A percentile compares a stretch with the other conserved stretches of the same genome.
Conservation (phyloP, 2,113 vertebrate genomes). For the Puntigrus tetrazona region DNA sequence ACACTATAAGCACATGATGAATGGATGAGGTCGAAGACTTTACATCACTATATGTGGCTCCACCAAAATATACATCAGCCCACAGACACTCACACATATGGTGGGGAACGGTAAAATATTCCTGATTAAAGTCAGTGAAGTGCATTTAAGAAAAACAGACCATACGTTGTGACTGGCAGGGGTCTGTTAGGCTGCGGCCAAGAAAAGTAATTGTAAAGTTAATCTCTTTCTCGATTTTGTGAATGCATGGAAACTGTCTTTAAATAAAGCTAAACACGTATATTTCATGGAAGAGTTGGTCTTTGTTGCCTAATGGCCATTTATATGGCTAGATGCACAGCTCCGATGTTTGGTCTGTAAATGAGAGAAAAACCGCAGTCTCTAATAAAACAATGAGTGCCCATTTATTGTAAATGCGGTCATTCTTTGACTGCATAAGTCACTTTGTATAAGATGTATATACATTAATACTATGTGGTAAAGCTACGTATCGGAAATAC, state of each 20-base stretch:
- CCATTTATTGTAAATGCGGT: slow-evolving; percentile 3
- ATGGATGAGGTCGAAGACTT: neutral
- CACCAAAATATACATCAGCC: slow-evolving; percentile 22
- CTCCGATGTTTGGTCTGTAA: slow-evolving; percentile 17
- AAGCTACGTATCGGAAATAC: neutral
- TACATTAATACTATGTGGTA: too few species aligned
- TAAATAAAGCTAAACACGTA: slow-evolving; percentile 6
- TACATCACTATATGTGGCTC: slow-evolving; percentile 9
- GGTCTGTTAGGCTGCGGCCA: neutral
- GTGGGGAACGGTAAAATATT: neutral
- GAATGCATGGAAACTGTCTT: slow-evolving; percentile 40
- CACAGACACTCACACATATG: neutral
- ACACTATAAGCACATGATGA: slow-evolving; percentile 13
- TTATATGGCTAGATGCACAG: neutral
- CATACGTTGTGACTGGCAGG: neutral
- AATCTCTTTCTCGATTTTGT: slow-evolving; percentile 24
- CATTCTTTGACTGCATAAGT: neutral
- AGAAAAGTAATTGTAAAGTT: slow-evolving; percentile 17
- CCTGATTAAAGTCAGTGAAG: slow-evolving; percentile 12
- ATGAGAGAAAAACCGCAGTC: slow-evolving; percentile 30
- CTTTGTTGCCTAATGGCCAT: slow-evolving; percentile 29
- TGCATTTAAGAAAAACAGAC: slow-evolving; percentile 4
- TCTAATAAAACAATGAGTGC: slow-evolving; percentile 36
- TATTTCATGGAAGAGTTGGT: slow-evolving; percentile 4
- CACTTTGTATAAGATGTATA: neutral